Base-by-base conservation (phyloP, 2,797 vertebrate genomes). In the Mormyrus proboscirostris region DNA sequence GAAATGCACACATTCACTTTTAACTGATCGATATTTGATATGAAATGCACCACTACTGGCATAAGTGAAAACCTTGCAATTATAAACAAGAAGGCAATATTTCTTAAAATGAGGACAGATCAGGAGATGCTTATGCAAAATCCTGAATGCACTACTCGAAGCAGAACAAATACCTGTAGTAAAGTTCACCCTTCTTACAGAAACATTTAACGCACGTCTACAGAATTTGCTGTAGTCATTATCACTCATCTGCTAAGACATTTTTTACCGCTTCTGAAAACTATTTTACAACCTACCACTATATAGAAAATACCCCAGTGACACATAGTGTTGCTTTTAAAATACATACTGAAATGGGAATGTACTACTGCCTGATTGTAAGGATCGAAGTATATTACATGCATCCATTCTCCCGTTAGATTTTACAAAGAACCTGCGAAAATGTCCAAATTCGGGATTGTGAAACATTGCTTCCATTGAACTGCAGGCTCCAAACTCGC, bases 201-300 rank as follows among this genome's bases (percentile, higher is more conserved):
- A 86, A 51, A 51, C 50, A 33, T 50, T 86, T 22, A 86, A 29
- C 47, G 25, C 33, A 29, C 22, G 22, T 51, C 83, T 86, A 51
- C 82, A 85, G 44, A 85, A 85, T 49, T 9, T 85, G 14, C 82
- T 51, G 82, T 85, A 49, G 9, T 85, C n/a, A 51, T 51, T 51
- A 49, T 51, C 82, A 85, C 82, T 25, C 82, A 53, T 86, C 83
- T 86, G 83, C 83, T 14, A 53, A 53, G 22, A 53, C 83, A 51
- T 85, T 85, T 86, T 49, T 85, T 47, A 51, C n/a, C 49, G 22
- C 50, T 51, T 53, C 50, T 53, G n/a, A 19, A 86, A 49, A 53
- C 83, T 79, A 44, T 44, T 41, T 79, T 79, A 44, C 73, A 19
- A 44, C 73, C 19, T 44, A 8, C 5, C 16, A 44, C 73, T 44